phyloP scores from a whole-genome alignment of 2,888 invertebrate species.

The Noctua pronuba region DNA sequence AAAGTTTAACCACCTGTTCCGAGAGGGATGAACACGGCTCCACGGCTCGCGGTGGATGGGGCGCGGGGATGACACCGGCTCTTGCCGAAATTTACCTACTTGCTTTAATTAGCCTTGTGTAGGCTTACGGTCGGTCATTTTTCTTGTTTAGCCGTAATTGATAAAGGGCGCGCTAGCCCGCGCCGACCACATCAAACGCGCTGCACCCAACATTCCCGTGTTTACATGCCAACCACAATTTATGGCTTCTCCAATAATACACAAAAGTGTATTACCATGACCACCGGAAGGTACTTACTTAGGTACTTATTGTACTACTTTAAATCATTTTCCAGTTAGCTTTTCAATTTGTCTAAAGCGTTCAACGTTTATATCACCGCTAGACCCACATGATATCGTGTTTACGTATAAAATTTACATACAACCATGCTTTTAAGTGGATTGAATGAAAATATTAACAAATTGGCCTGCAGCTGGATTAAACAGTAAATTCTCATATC shows the following conservation, averaged over 20 bases:
- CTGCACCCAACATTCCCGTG: constrained; percentile 69
- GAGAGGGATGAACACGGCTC: constrained; percentile 71
- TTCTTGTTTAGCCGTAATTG: constrained; percentile 90
- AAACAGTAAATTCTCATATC: constrained; percentile 91
- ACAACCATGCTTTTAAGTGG: constrained; percentile 85
- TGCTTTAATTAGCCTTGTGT: constrained; percentile 88
- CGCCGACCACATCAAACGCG: constrained; percentile 76
- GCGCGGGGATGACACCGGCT: constrained; percentile 75
- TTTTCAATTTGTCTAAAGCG: constrained; percentile 68
- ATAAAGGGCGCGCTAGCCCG: constrained; percentile 83
- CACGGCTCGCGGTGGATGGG: constrained; percentile 62
- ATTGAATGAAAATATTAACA: constrained; percentile 90
- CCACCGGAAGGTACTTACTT: constrained; percentile 6
- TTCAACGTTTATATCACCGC: constrained; percentile 48
- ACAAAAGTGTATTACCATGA: constrained; percentile 27
- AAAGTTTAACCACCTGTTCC: constrained; percentile 87
- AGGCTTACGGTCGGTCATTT: constrained; percentile 87
- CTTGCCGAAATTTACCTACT: constrained; percentile 86
- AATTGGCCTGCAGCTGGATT: constrained; percentile 89
- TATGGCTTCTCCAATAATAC: constrained; percentile 52
- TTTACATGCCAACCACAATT: constrained; percentile 63
- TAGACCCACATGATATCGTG: constrained; percentile 64
- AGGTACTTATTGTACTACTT: constrained; percentile 10
- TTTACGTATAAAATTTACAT: constrained; percentile 74
- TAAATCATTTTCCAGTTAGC: constrained; percentile 36